Conservation (phyloP, 1,140 invertebrate genomes). For the Heterodera carotae region DNA sequence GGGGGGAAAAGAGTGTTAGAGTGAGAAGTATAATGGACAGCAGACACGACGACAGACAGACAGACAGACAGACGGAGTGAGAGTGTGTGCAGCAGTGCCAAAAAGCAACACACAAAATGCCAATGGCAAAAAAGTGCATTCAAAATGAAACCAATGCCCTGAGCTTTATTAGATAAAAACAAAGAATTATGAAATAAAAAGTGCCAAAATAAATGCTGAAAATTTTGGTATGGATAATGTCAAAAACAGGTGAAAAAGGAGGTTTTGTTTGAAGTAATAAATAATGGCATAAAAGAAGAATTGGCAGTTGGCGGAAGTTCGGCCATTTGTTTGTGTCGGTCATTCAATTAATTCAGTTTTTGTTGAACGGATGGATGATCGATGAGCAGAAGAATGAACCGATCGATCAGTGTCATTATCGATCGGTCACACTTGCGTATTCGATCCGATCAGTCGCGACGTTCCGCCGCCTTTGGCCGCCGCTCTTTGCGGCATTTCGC, state of each 20-base stretch:
- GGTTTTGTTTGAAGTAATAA: constrained; percentile 2
- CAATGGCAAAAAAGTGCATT: background rate
- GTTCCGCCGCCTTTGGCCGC: background rate
- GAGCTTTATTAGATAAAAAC: background rate
- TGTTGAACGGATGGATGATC: background rate
- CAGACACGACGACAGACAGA: background rate
- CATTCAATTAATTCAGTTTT: too few relatives aligned
- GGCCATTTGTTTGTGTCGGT: background rate
- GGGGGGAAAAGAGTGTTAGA: background rate
- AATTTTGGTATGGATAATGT: background rate
- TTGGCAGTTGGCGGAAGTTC: constrained; percentile 4
- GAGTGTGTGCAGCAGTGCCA: background rate
- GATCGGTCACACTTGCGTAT: constrained; percentile 24
- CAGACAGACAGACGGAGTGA: background rate
- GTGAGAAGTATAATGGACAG: background rate
- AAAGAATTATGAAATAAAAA: background rate
- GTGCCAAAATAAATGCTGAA: background rate
- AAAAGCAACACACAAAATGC: background rate
- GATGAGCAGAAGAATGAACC: too few relatives aligned
- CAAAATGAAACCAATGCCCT: background rate
- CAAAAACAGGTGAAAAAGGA: background rate
- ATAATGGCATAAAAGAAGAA: background rate
- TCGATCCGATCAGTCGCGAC: constrained; percentile 23
- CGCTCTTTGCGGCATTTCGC: constrained; percentile 16
- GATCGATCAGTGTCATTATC: background rate